phyloP scores from a whole-genome alignment of 2,888 invertebrate genomes.

The Mylabris sibirica region DNA sequence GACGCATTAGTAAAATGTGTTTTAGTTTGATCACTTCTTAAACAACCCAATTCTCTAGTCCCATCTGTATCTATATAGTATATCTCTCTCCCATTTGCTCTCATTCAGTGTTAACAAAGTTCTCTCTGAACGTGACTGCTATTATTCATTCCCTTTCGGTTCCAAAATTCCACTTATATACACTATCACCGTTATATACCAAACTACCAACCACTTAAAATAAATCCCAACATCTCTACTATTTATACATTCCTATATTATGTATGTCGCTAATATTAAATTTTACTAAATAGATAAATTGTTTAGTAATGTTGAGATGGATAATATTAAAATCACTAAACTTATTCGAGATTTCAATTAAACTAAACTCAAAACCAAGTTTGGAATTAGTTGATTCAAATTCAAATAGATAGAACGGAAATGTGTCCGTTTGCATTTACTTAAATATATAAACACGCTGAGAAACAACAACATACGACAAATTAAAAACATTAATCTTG shows the following conservation, averaged over 20 bases:
- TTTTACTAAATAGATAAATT: not conserved
- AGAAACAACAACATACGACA: not conserved
- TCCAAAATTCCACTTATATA: constrained; percentile 14
- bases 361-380: constrained; percentile 4
- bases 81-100: not conserved
- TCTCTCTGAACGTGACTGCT: constrained; percentile 31
- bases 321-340: not conserved
- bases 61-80: not conserved
- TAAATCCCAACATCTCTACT: not conserved
- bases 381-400: not conserved
- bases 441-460: not conserved
- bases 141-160: constrained; percentile 26
- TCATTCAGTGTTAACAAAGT: not conserved
- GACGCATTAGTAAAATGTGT: constrained; percentile 43
- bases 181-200: not conserved
- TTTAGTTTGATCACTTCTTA: constrained; percentile 43
- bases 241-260: too few species aligned
- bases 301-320: not conserved
- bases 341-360: not conserved
- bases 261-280: not conserved
- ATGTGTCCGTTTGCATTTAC: not conserved
- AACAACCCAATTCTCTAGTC: constrained; percentile 34
- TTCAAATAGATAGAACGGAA: not conserved
- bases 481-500: not conserved
- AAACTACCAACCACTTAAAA: constrained; percentile 12